Evolutionary conservation across 2,113 vertebrate species (phyloP), one percentile per base, ranked within the genome.

Genomic region (Callaeas wilsoni): DNA sequence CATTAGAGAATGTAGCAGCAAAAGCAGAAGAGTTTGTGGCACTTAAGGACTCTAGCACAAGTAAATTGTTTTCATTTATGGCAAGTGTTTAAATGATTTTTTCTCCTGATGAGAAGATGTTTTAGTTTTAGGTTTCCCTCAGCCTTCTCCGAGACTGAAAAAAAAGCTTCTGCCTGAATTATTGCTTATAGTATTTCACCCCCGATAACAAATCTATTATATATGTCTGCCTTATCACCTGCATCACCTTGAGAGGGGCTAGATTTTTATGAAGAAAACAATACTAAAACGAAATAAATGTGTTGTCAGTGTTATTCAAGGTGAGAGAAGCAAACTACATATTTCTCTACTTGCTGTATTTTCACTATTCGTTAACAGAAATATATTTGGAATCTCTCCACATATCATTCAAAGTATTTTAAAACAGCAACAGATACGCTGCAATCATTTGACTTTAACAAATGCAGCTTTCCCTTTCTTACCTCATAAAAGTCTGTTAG

Each of bases 1-100:
- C 99, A 99, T 99, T 99, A 99, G 97, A 98, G 97, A 98, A 97
- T 97, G 97, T 97, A 97, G 95, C 97, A 92, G 97, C 96, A 97
- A 97, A 97, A 97, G 87, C 93, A 97, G 96, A 95, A 97, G 94
- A 97, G 98, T 98, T 97, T 95, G 97, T 98, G 97, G 97, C 97
- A 97, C 98, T 98, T 98, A 98, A 98, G 98, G 97, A 96, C 91
- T 96, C 91, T 12, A 33, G 92, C 82, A 75, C 87, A 94, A 97
- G 96, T 96, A 98, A 98, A 98, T 98, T 98, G 98, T 98, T 98
- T 98, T 98, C 97, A 95, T 97, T 98, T 97, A 97, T 96, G 92
- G 96, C 93, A 94, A 87, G 89, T 78, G 95, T 97, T 98, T 96
- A 95, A 97, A 95, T 90, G 7, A 60, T 80, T 97, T 98, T 75